A percentile compares a stretch with the other conserved stretches of the same genome.
These are phyloP conservation scores for Luffia ferchaultella DNA, from an alignment of 2,888 invertebrate genomes.

Conservation along the genomic window DNA sequence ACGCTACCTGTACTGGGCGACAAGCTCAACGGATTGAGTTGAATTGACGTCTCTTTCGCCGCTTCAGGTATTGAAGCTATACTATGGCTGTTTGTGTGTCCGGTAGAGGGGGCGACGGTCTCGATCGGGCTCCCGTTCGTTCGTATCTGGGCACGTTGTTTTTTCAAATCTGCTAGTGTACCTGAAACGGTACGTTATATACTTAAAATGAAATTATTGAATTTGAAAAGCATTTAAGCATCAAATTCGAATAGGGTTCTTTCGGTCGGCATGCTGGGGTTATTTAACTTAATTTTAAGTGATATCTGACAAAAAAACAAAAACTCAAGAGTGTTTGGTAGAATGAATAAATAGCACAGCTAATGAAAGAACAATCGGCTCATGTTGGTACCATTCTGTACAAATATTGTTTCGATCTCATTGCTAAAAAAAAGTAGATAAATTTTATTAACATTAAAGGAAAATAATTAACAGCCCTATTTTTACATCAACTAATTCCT, in stretches of 20 bases:
- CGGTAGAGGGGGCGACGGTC: slow-evolving; percentile 41
- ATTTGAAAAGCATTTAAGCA: slow-evolving; percentile 13
- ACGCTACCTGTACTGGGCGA: slow-evolving; percentile 31
- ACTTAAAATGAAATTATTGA: no score
- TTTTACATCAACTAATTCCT: no score
- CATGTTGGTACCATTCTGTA: no score
- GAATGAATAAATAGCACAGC: no score
- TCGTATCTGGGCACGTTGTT: slow-evolving; percentile 86
- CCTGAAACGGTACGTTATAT: slow-evolving; percentile 42
- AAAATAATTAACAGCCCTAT: no score
- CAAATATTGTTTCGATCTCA: no score
- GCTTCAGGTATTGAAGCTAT: slow-evolving; percentile 50
- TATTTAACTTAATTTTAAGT: not conserved
- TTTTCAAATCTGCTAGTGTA: slow-evolving; percentile 92
- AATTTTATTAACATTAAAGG: no score
- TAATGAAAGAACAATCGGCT: no score
- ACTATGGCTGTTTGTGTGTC: slow-evolving; percentile 36
- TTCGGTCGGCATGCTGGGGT: slow-evolving; percentile 6
- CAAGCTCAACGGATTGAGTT: slow-evolving; percentile 46
- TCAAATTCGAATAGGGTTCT: slow-evolving; percentile 12
- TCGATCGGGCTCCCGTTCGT: slow-evolving; percentile 68
- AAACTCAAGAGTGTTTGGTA: no score
- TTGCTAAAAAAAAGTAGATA: no score
- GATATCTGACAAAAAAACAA: slow-evolving; percentile 15
- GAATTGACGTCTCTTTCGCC: slow-evolving; percentile 39